phyloP scores from a whole-genome alignment of 1,140 invertebrate species.

The Bradynema listronoti region DNA sequence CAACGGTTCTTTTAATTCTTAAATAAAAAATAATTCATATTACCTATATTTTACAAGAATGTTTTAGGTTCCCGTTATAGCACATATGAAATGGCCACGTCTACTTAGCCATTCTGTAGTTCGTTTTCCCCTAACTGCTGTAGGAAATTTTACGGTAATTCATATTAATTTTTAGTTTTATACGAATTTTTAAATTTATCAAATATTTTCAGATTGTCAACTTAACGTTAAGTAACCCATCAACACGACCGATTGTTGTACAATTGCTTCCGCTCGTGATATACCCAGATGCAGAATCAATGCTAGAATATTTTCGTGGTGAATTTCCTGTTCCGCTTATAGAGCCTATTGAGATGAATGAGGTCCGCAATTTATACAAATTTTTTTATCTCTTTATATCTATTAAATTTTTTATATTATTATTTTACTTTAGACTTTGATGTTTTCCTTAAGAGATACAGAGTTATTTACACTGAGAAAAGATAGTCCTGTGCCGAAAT shows the following conservation, averaged over 20 bases:
- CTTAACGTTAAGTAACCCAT: conserved; percentile 62
- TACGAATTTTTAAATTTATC: too few relatives aligned
- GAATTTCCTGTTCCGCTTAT: conserved; percentile 42
- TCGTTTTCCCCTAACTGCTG: conserved; percentile 73
- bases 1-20: too few relatives aligned
- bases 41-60: too few relatives aligned
- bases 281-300: conserved; percentile 62
- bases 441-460: conserved; percentile 62
- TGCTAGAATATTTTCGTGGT: conserved; percentile 59
- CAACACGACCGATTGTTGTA: conserved; percentile 60
- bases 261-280: conserved; percentile 62
- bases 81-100: conserved; percentile 70
- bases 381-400: too few relatives aligned
- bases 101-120: conserved; percentile 62
- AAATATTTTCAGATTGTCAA: conserved; percentile 60
- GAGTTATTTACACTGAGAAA: conserved; percentile 60
- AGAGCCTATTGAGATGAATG: conserved; percentile 52
- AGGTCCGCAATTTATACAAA: too few relatives aligned
- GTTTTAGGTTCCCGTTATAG: conserved; percentile 33
- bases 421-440: too few relatives aligned
- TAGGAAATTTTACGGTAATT: conserved; percentile 69
- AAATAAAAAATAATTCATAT: too few relatives aligned
- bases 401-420: too few relatives aligned
- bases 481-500: conserved; percentile 58
- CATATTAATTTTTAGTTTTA: conserved; percentile 12